Base-by-base conservation (phyloP, 2,888 invertebrate species). In the Sinhomidia bicolor region DNA sequence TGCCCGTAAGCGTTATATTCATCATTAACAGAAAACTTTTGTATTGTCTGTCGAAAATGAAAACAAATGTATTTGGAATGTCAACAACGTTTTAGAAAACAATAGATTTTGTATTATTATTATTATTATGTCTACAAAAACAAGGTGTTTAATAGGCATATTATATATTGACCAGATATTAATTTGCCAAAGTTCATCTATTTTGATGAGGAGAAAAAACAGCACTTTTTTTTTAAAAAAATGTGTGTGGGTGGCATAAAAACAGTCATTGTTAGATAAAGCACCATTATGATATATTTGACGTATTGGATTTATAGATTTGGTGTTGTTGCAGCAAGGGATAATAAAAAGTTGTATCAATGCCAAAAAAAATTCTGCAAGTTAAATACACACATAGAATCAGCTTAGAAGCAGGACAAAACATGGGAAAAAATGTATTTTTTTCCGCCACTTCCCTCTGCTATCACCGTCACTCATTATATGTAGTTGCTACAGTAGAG, bases 251-350 rank as follows among this genome's bases (percentile, higher is more conserved):
- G 71, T 71, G 65, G 65, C 1, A 17, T 10, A 44, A 20, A n/a
- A 7, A 1, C 20, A 44, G 36, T 23, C 12, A 23, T 29, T 17
- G n/a, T 7, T 7, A 41, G 7, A 20, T 44, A 3, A 41, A 71
- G 41, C 10, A 44, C 6, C 3, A 23, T n/a, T n/a, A n/a, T n/a
- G 23, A 23, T 36, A n/a, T 51, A 68, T 23, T 65, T 65, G 65
- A 65, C 65, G n/a, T 65, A 36, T 32, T 32, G 65, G 65, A 65
- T 65, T 65, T 65, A 65, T 65, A n/a, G 65, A 71, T 41, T 68
- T 57, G 20, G 20, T 71, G 71, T 71, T 71, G 71, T 44, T 71
- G 44, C 17, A 71, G 10, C 71, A 71, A 41, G n/a, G n/a, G 26
- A 10, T 10, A 3, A 68, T 4, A 60, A 68, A 32, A 36, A 14